Base-by-base conservation (phyloP, 2,888 invertebrate genomes). In the Plagodis pulveraria region DNA sequence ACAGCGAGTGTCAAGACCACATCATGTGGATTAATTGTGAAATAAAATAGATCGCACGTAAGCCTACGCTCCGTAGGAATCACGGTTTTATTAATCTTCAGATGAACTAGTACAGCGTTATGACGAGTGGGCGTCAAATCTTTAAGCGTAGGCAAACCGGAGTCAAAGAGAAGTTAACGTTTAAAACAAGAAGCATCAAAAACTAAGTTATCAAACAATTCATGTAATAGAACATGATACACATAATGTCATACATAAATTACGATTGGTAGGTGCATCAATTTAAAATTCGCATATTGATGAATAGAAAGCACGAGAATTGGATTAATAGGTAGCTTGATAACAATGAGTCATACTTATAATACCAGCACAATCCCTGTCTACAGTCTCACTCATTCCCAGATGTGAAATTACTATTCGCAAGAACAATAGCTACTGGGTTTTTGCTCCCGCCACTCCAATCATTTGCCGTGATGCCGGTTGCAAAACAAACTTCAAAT, bases 131-230 rank as follows among this genome's bases (percentile, higher is more conserved):
- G 80, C 67, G 81, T 74, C 65, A 62, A 59, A 68, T 73, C 68
- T 65, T 71, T 61, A 60, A 66, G 84, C 83, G 87, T 87, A 80
- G 87, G 89, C 80, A 76, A 81, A 82, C 83, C 77, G 77, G 84
- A 78, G 73, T 74, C 54, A 66, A 65, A 59, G 65, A 70, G 65
- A 75, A 42, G 48, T 43, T 42, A 38, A 49, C 49, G 12, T 38
- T 32, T 8, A 46, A 52, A 5, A 44, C 43, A 52, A 44, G 44
- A 44, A 9, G 40, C 36, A 49, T 44, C 4, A 38, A 48, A n/a
- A 34, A 12, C 43, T 56, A 44, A 48, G 56, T 33, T 45, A 9
- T 38, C 6, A 10, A 12, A 42, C 12, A 10, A 40, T 22, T n/a
- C 9, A 40, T 11, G 12, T 12, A 48, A 40, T 9, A 36, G 36